phyloP scores from a whole-genome alignment of 1,140 invertebrate genomes.

The Diorhabda elongata region DNA sequence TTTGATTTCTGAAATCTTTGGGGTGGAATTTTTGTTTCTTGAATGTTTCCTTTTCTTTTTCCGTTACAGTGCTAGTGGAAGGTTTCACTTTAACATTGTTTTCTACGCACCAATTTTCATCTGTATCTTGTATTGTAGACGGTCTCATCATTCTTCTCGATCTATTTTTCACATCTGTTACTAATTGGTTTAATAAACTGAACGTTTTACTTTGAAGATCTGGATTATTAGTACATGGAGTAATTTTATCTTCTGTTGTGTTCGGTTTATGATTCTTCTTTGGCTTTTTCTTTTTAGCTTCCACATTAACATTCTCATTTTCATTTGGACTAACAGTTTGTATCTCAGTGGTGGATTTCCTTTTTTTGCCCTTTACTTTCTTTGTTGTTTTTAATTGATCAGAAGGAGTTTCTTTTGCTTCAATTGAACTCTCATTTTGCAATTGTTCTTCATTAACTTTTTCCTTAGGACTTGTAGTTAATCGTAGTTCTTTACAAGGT shows the following conservation, averaged over 20 bases:
- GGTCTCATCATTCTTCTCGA: slow-evolving; percentile 26
- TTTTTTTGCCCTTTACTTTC: slow-evolving; percentile 20
- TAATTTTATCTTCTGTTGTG: not conserved
- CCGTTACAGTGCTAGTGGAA: slow-evolving; percentile 19
- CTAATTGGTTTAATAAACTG: slow-evolving; percentile 21
- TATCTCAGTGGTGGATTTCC: no score
- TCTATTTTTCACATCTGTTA: slow-evolving; percentile 31
- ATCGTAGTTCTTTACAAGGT: not conserved
- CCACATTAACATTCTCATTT: slow-evolving; percentile 7
- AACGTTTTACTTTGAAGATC: slow-evolving; percentile 5
- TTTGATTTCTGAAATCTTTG: slow-evolving; percentile 39
- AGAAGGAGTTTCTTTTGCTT: not conserved
- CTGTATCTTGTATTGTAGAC: not conserved
- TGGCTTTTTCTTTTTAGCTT: slow-evolving; percentile 4
- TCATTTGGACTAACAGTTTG: slow-evolving; percentile 15
- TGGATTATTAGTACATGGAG: not conserved
- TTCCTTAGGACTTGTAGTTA: not conserved
- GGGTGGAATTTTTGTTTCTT: slow-evolving; percentile 20
- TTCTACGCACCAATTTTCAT: slow-evolving; percentile 19
- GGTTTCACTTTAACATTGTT: slow-evolving; percentile 21
- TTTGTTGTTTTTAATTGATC: slow-evolving; percentile 4
- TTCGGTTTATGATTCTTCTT: slow-evolving; percentile 1
- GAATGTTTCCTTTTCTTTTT: slow-evolving; percentile 13
- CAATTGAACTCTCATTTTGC: not conserved
- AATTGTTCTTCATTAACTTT: not conserved